These are phyloP conservation scores for Macrosiphum euphorbiae DNA, from an alignment of 2,888 invertebrate species.

Conservation along the genomic window DNA sequence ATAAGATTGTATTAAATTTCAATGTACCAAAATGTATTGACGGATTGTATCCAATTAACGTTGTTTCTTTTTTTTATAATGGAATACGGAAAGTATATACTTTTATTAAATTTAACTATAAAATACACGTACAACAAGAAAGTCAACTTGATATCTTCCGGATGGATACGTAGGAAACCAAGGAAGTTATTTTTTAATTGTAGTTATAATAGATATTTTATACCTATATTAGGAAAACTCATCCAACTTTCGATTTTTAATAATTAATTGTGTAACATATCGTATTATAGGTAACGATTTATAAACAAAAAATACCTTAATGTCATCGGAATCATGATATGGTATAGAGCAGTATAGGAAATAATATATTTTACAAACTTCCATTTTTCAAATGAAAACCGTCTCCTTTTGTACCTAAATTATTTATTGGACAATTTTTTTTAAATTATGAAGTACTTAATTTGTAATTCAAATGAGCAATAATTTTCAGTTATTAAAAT, in stretches of 20 bases:
- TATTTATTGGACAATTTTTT: too few species aligned
- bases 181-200: slow-evolving; percentile 51
- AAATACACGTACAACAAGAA: slow-evolving; percentile 22
- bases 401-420: too few species aligned
- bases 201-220: not conserved
- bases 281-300: not conserved
- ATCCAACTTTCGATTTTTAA: slow-evolving; percentile 41
- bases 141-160: slow-evolving; percentile 22
- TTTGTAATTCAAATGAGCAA: too few species aligned
- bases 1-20: too few species aligned
- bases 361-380: not conserved
- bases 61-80: not conserved
- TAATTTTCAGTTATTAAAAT: too few species aligned
- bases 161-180: not conserved
- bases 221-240: slow-evolving; percentile 28
- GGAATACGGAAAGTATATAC: slow-evolving; percentile 23
- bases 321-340: not conserved
- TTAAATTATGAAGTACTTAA: too few species aligned
- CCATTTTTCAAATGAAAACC: too few species aligned
- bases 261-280: not conserved
- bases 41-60: too few species aligned
- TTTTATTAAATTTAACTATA: slow-evolving; percentile 4
- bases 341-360: not conserved
- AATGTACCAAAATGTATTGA: too few species aligned
- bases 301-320: not conserved